A percentile compares a stretch with the other conserved stretches of the same genome.
phyloP scores from a whole-genome alignment of 2,113 vertebrate species.

The Bolborhynchus lineola region DNA sequence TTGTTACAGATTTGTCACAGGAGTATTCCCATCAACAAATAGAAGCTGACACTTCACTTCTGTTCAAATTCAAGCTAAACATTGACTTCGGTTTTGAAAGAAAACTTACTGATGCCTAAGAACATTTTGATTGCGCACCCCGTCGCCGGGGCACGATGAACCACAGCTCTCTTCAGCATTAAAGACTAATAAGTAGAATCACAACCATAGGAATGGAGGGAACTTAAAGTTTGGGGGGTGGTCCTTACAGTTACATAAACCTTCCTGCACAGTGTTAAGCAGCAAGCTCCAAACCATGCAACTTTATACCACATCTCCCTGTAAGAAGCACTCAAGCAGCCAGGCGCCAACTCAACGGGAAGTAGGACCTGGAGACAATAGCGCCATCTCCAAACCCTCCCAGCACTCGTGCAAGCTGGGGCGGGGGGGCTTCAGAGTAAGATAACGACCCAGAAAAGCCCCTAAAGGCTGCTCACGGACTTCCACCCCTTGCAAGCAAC shows the following conservation, averaged over 20 bases:
- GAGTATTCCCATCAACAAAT: not conserved
- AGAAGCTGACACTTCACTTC: not conserved
- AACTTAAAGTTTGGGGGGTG: not conserved
- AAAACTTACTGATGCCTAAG: not conserved
- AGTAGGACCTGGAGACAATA: not conserved
- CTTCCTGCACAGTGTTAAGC: not conserved
- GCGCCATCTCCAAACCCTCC: not conserved
- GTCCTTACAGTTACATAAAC: not conserved
- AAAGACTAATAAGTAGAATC: not conserved
- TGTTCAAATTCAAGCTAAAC: not conserved
- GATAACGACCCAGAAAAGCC: not conserved
- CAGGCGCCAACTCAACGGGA: not conserved
- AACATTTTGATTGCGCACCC: not conserved
- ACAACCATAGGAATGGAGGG: not conserved
- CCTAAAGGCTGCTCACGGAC: not conserved
- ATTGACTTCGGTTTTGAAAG: not conserved
- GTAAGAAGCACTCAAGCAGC: not conserved
- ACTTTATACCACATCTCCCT: fast-evolving
- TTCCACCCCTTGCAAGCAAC: not conserved
- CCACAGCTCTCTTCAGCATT: not conserved
- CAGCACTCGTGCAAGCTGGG: not conserved
- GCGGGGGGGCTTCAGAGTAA: not conserved
- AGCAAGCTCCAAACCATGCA: not conserved
- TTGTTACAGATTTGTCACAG: not conserved
- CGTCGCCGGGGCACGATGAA: not conserved